These are phyloP conservation scores for Isichthys henryi DNA, from an alignment of 2,113 vertebrate genomes.

Conservation along the genomic window DNA sequence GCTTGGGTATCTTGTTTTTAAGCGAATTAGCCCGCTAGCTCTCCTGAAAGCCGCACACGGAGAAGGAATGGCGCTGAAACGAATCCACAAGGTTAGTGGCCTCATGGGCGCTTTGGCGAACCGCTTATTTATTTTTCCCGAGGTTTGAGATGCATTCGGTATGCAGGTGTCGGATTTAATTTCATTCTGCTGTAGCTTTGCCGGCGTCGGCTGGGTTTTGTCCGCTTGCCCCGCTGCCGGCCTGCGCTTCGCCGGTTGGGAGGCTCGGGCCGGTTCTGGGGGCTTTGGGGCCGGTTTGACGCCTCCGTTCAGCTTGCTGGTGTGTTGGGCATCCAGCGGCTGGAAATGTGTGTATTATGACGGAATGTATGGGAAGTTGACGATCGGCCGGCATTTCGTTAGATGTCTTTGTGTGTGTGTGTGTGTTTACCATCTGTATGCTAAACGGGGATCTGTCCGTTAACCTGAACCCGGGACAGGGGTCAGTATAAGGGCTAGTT, in stretches of 20 bases:
- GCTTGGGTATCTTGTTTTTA: background rate
- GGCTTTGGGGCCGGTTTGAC: background rate
- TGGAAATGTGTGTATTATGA: background rate
- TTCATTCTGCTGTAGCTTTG: background rate
- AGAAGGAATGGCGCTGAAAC: conserved; percentile 24
- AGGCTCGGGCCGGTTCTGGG: background rate
- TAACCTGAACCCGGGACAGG: background rate
- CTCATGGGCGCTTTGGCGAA: background rate
- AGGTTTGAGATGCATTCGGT: background rate
- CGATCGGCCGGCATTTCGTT: background rate
- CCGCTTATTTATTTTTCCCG: background rate
- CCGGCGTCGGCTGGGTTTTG: background rate
- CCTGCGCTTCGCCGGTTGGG: background rate
- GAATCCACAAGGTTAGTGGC: conserved; percentile 21
- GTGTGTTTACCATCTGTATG: background rate
- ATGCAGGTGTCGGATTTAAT: background rate
- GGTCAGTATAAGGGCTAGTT: background rate
- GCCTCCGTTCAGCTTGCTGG: background rate
- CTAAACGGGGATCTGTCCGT: background rate
- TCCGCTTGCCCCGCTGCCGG: background rate
- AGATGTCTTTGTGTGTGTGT: background rate
- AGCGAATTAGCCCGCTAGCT: conserved; percentile 1
- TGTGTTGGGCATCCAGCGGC: background rate
- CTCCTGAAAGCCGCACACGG: background rate
- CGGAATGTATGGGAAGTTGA: background rate